Evolutionary conservation across 2,888 invertebrate genomes (phyloP).

Genomic region (Sminthurides aquaticus): DNA sequence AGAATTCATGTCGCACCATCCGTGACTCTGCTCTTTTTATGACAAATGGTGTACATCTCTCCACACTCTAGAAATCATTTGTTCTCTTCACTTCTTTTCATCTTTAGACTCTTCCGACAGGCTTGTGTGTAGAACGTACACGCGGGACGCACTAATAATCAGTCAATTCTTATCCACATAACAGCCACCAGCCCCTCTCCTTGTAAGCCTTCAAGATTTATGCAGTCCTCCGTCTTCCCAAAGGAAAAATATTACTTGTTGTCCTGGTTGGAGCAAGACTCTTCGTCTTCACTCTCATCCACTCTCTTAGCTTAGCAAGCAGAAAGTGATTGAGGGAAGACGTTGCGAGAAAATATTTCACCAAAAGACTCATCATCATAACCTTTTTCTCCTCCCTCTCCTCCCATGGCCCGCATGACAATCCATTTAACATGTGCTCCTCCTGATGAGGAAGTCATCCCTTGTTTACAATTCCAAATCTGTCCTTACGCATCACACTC

Average conservation of each 20-base stretch:
- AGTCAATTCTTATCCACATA: not conserved
- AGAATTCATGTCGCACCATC: slow-evolving; percentile 29
- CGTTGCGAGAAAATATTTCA: no score
- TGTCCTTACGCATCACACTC: not conserved
- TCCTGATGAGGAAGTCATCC: not conserved
- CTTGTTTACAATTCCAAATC: not conserved
- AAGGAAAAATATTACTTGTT: no score
- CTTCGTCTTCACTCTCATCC: no score
- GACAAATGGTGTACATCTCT: slow-evolving; percentile 32
- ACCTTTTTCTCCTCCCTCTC: no score
- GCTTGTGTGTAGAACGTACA: no score
- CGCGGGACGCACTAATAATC: not conserved
- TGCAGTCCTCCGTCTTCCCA: no score
- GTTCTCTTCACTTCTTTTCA: slow-evolving; percentile 25
- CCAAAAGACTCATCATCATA: no score
- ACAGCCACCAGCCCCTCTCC: not conserved
- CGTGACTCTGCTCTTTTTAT: slow-evolving; percentile 33
- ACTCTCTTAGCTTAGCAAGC: no score
- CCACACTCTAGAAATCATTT: slow-evolving; percentile 25
- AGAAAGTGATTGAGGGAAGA: no score
- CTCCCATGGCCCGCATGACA: not conserved
- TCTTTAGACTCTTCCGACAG: slow-evolving; percentile 2
- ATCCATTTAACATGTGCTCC: not conserved
- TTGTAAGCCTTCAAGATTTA: not conserved
- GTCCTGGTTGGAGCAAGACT: no score